phyloP scores from a whole-genome alignment of 2,113 vertebrate species.

The Channa argus region DNA sequence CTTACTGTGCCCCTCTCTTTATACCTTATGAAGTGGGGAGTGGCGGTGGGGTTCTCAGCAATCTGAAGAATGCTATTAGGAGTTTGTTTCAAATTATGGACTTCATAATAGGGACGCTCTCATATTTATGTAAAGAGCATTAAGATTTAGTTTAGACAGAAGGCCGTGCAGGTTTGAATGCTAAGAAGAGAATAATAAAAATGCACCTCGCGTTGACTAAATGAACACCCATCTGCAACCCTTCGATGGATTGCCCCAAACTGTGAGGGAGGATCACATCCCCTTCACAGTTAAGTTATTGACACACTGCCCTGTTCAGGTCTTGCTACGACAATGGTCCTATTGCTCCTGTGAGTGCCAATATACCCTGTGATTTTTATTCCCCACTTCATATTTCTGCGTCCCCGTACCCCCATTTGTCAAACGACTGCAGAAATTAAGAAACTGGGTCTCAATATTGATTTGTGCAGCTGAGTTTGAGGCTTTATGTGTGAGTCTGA shows the following conservation, averaged over 20 bases:
- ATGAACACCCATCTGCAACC: no score
- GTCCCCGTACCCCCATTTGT: slow-evolving; percentile 31
- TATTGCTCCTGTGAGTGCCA: slow-evolving; percentile 2
- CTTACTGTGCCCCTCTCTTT: slow-evolving; percentile 44
- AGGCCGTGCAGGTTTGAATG: background rate
- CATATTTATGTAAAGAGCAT: slow-evolving; percentile 35
- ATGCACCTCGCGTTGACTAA: background rate
- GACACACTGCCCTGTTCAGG: slow-evolving; percentile 19
- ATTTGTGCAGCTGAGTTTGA: slow-evolving; percentile 31
- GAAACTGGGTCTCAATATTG: slow-evolving; percentile 35
- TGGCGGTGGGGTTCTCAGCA: slow-evolving; percentile 20
- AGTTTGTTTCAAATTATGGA: slow-evolving; percentile 50
- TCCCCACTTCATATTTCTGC: slow-evolving; percentile 24
- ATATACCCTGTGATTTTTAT: slow-evolving; percentile 21
- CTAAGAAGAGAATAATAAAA: no score
- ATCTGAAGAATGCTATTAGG: slow-evolving; percentile 44
- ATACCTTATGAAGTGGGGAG: slow-evolving; percentile 22
- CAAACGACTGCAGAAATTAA: slow-evolving; percentile 34
- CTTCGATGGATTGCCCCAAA: slow-evolving; percentile 15
- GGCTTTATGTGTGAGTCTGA: background rate
- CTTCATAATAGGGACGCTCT: slow-evolving; percentile 25
- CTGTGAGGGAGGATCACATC: slow-evolving; percentile 36
- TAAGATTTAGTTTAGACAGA: slow-evolving; percentile 12
- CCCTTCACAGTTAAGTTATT: slow-evolving; percentile 36
- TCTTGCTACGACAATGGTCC: slow-evolving; percentile 4